Base-by-base conservation (phyloP, 2,888 invertebrate species). In the Autographa pulchrina region DNA sequence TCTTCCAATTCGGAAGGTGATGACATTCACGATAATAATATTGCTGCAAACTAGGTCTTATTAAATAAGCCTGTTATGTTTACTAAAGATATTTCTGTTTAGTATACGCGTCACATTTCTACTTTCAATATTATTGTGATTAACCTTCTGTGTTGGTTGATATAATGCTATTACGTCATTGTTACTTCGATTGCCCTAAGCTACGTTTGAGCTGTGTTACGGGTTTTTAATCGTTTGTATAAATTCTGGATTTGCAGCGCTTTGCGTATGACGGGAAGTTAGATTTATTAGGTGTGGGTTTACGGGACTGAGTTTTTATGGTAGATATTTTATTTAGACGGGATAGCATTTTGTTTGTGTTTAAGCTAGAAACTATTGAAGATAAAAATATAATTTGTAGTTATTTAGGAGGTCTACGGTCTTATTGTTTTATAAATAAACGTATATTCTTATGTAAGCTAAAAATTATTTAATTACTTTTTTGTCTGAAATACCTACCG, bases 211-310 rank as follows among this genome's bases (percentile, higher is more conserved):
- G 31, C 61, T 68, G 54, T 62, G 74, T 64, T 70, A 80, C 65
- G 65, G 74, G 38, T 62, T 78, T 78, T 68, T 78, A 79, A 82
- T 79, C 74, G 80, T 70, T 74, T 68, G 62, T 62, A 66, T 62
- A 69, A 72, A 74, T 78, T 75, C 25, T 31, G 60, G 60, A 65
- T 67, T 69, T 70, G 16, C 56, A 68, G 31, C 63, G 56, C 58
- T 76, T 76, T 67, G 56, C 18, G 52, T 70, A 72, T 66, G 62
- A 66, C 25, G 6, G 25, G 62, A 0, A 11, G 54, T 58, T 41
- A 70, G 60, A 32, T 25, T n/a, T 9, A 3, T 25, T n/a, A 4
- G 9, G 9, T 56, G 20, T 25, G 20, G 48, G 48, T n/a, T 48
- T 48, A 48, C 48, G n/a, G 0, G 48, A 16, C n/a, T 48, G 48